Percentiles rank a stretch among this genome's conserved stretches.
phyloP scores from a whole-genome alignment of 2,888 invertebrate genomes.

The Andrena trimmerana region DNA sequence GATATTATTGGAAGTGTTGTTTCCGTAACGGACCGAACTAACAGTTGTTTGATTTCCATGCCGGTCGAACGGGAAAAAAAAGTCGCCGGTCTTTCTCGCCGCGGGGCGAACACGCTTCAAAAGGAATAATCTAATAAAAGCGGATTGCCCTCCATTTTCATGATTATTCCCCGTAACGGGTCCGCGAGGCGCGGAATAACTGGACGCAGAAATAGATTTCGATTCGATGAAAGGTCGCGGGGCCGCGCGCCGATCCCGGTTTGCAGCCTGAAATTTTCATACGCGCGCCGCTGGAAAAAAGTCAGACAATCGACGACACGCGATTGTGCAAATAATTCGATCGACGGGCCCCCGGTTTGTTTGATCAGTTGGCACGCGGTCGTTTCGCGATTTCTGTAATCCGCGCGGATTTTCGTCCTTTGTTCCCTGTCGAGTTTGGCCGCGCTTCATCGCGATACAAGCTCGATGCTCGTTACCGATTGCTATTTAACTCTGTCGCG shows the following conservation, averaged over 20 bases:
- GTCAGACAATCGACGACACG: conserved; percentile 26
- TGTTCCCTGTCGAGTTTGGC: conserved; percentile 49
- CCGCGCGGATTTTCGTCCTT: conserved; percentile 54
- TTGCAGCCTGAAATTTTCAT: conserved; percentile 33
- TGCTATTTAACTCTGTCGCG: conserved; percentile 8
- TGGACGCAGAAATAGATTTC: conserved; percentile 12
- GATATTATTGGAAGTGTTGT: conserved; percentile 14
- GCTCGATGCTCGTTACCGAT: conserved; percentile 29
- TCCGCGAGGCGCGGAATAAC: conserved; percentile 20
- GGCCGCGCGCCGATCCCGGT: neutral
- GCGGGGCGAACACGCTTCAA: neutral
- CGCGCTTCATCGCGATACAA: conserved; percentile 45
- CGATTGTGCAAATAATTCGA: conserved; percentile 63
- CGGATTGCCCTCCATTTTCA: conserved; percentile 24
- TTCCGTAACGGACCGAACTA: conserved; percentile 6
- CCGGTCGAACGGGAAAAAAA: neutral
- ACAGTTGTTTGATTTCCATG: conserved; percentile 17
- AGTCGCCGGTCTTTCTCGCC: neutral
- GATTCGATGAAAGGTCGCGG: conserved; percentile 37
- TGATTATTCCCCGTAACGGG: conserved; percentile 38
- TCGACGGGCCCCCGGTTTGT: conserved; percentile 62
- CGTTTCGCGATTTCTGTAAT: conserved; percentile 62
- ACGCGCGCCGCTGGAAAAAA: neutral
- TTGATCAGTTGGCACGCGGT: conserved; percentile 63
- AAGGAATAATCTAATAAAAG: conserved; percentile 37